phyloP scores from a whole-genome alignment of 2,888 invertebrate genomes.

The Bursaphelenchus okinawaensis region DNA sequence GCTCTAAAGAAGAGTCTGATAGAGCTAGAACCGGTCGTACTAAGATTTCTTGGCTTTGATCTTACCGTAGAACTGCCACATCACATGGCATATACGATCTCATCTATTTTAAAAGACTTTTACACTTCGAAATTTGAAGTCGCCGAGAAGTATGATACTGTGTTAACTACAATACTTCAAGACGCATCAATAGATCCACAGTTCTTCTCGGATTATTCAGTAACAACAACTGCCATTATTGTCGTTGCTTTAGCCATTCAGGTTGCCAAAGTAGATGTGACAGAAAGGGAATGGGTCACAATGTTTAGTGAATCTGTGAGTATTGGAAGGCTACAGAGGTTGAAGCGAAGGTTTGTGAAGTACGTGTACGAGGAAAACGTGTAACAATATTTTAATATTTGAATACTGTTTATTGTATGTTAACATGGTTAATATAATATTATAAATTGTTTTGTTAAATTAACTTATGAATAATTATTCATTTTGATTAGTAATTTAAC shows the following conservation, averaged over 20 bases:
- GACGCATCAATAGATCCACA: conserved; percentile 5
- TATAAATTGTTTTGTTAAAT: too few relatives aligned
- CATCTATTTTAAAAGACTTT: background rate
- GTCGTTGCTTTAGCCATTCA: conserved; percentile 4
- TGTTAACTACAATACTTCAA: conserved; percentile 3
- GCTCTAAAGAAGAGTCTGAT: background rate
- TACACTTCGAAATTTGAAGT: conserved; percentile 1
- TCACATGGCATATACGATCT: background rate
- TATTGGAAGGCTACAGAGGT: background rate
- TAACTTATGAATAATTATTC: too few relatives aligned
- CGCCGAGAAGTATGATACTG: background rate
- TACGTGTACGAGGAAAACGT: conserved; percentile 7
- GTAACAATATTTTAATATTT: too few relatives aligned
- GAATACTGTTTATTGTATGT: too few relatives aligned
- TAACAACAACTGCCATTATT: background rate
- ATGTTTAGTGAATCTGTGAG: background rate
- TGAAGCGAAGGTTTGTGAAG: conserved; percentile 9
- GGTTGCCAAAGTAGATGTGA: background rate
- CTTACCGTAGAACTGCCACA: conserved; percentile 1
- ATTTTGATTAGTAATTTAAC: too few relatives aligned
- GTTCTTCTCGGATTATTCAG: conserved; percentile 2
- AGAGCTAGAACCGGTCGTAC: conserved; percentile 1
- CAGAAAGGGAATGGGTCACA: background rate
- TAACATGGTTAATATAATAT: too few relatives aligned
- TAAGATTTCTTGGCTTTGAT: conserved; percentile 7